A percentile compares a stretch with the other conserved stretches of the same genome.
These are phyloP conservation scores for Danio aesculapii DNA, from an alignment of 2,797 vertebrate genomes.

Conservation along the genomic window DNA sequence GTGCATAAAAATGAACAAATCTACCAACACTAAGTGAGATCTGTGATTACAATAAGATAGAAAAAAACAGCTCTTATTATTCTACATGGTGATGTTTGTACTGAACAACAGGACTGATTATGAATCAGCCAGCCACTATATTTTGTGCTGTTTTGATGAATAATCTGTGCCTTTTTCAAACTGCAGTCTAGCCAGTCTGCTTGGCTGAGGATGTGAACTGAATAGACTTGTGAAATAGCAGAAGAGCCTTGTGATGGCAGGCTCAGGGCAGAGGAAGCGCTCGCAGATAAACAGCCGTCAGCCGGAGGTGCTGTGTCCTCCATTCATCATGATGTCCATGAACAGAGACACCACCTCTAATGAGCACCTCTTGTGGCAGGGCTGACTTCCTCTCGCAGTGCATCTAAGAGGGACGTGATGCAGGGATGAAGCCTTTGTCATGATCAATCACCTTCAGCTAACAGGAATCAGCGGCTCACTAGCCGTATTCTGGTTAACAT, in stretches of 20 bases:
- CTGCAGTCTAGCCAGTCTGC: constrained; percentile 1
- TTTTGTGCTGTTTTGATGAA: constrained; percentile 6
- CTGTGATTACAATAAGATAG: too few species aligned
- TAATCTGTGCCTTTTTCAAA: constrained; percentile 2
- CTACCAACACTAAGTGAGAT: background rate
- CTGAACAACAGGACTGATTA: background rate
- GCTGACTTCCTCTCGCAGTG: constrained; percentile 41
- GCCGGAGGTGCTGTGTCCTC: constrained; percentile 52
- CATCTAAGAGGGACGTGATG: constrained; percentile 51
- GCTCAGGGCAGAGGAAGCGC: constrained; percentile 52
- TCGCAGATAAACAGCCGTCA: constrained; percentile 57
- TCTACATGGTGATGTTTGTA: background rate
- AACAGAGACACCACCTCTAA: constrained; percentile 50
- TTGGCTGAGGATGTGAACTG: constrained; percentile 40
- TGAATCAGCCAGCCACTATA: background rate
- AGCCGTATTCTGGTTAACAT: constrained; percentile 59
- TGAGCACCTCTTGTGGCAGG: constrained; percentile 52
- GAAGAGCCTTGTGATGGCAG: constrained; percentile 47
- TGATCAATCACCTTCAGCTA: constrained; percentile 75
- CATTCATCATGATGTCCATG: constrained; percentile 66
- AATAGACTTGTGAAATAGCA: constrained; percentile 45
- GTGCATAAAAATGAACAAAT: too few species aligned
- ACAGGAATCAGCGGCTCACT: constrained; percentile 50
- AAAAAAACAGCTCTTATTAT: background rate
- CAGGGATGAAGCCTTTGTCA: constrained; percentile 58